phyloP scores from a whole-genome alignment of 1,140 invertebrate genomes.

The Drosophila leontia region DNA sequence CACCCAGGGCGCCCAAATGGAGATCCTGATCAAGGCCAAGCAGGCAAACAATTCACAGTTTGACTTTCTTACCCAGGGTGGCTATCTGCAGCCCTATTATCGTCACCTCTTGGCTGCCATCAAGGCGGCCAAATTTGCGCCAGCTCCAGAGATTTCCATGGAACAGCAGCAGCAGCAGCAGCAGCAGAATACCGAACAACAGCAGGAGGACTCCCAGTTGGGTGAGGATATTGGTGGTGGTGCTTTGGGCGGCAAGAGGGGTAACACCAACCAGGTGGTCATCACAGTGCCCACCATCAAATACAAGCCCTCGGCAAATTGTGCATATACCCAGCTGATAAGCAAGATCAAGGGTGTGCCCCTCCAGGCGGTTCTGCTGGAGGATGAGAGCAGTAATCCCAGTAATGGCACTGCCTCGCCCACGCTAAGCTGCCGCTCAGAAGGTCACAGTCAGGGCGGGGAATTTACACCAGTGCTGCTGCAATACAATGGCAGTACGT shows the following conservation, averaged over 20 bases:
- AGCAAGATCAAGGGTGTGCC: conserved; percentile 92
- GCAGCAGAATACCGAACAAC: not conserved
- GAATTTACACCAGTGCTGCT: conserved; percentile 75
- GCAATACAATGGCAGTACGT: conserved; percentile 78
- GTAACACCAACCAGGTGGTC: conserved; percentile 36
- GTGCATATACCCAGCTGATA: conserved; percentile 93
- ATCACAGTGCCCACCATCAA: conserved; percentile 86
- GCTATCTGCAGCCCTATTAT: conserved; percentile 95
- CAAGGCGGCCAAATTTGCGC: conserved; percentile 92
- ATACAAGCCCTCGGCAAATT: conserved; percentile 92
- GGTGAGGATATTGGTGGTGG: conserved; percentile 11
- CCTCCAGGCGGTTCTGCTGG: conserved; percentile 80
- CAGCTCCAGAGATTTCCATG: conserved; percentile 62
- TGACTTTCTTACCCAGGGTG: conserved; percentile 95
- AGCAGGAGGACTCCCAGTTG: conserved; percentile 11
- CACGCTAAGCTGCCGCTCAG: conserved; percentile 60
- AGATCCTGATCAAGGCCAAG: conserved; percentile 98
- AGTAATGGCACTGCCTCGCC: conserved; percentile 62
- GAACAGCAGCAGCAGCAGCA: conserved; percentile 11
- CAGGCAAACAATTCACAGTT: conserved; percentile 97
- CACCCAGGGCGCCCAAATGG: conserved; percentile 97
- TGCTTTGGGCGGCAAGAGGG: not conserved
- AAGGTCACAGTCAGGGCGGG: conserved; percentile 57
- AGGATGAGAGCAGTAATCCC: conserved; percentile 57
- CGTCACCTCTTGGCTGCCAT: conserved; percentile 92